Evolutionary conservation across 64 coral and sea anemone genomes (phyloP).

Genomic region (Stylophora pistillata): DNA sequence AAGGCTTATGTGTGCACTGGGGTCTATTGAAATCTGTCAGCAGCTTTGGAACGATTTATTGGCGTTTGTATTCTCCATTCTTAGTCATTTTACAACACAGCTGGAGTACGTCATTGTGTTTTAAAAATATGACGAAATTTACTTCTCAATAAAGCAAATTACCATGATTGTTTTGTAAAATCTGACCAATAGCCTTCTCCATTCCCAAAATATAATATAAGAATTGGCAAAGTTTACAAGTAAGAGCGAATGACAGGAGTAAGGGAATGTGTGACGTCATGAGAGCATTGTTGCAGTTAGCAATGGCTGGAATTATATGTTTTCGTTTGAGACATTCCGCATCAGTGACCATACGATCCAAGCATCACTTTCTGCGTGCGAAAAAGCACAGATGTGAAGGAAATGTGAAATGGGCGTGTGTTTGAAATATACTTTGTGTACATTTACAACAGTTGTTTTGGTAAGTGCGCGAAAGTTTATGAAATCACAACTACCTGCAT

Average conservation of each 20-base stretch:
- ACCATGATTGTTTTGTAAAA: not conserved
- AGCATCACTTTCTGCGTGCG: not conserved
- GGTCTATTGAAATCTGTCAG: too few relatives aligned
- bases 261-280: not conserved
- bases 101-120: not conserved
- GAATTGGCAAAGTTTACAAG: not conserved
- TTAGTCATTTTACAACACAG: too few relatives aligned
- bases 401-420: not conserved
- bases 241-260: not conserved
- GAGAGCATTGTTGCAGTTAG: too few relatives aligned
- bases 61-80: too few relatives aligned
- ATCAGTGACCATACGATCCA: not conserved
- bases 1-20: too few relatives aligned
- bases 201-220: not conserved
- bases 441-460: not conserved
- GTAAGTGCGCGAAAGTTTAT: not conserved
- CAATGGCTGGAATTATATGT: too few relatives aligned
- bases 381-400: not conserved
- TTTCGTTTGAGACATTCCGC: too few relatives aligned
- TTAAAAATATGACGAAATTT: not conserved
- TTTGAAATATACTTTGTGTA: constrained; percentile 3
- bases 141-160: not conserved
- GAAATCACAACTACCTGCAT: too few relatives aligned
- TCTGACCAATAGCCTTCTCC: not conserved
- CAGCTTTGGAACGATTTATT: too few relatives aligned